Base-by-base conservation (phyloP, 2,888 invertebrate species). In the Limnephilus auricula region DNA sequence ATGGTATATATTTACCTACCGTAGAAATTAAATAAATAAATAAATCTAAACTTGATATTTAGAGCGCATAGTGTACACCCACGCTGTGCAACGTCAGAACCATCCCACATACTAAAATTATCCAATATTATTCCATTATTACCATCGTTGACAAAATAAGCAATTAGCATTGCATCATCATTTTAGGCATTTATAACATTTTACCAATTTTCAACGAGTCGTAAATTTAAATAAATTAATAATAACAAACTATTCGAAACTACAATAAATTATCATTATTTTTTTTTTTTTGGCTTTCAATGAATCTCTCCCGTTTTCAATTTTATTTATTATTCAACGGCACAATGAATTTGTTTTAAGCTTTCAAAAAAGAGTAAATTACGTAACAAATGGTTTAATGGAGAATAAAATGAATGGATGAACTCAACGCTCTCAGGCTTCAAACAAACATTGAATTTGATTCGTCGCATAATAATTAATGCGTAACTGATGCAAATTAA, bases 401-500 rank as follows among this genome's bases (percentile, higher is more conserved):
- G 65, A 65, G 65, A 65, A 65, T 65, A 65, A n/a, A 25, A 65
- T 65, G 25, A n/a, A 65, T 65, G 6, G 25, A 65, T 65, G 65
- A 25, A 25, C 65, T 9, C 50, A 15, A 50, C 65, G 40, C 45
- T 85, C 13, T 2, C 12, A 40, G 45, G 84, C 45, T 85, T 40
- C 31, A 32, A 65, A 86, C 86, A 50, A 65, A 65, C 65, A 85
- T 10, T 50, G 86, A 87, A 87, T 87, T 87, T 87, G 87, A 87
- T 87, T 87, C n/a, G 78, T 18, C 79, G 34, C 78, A 37, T 2
- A 88, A 88, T 88, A 88, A 88, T 88, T 88, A 78, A 78, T 78
- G 87, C 78, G 87, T 88, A 88, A 88, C 31, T 34, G 87, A 88
- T 88, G 78, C 78, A 88, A 88, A 88, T 88, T 88, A 88, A 5